Evolutionary conservation across 2,888 invertebrate species (phyloP), one percentile per base, ranked within the genome.

Genomic region (Pecten maximus): DNA sequence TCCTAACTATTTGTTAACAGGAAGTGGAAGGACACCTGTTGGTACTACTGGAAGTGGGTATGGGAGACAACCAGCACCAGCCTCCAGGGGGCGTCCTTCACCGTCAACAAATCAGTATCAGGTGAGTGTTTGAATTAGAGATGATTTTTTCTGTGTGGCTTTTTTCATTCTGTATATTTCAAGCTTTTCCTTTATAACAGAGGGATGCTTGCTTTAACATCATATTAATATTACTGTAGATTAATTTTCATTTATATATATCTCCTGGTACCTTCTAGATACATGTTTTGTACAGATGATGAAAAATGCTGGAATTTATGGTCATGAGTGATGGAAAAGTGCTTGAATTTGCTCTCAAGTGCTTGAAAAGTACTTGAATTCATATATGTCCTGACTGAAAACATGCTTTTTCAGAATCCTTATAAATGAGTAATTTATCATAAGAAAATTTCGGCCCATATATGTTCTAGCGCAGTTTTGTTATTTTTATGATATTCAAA

Each of bases 31-130:
- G 89, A 92, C 91, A 39, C 91, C 91, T 86, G 87, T 87, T 50
- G 89, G 91, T 90, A 87, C 91, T 54, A 89, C 89, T 87, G 74
- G 74, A 10, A 92, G 89, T 90, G 91, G 91, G 35, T 89, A 89
- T 39, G 87, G 91, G n/a, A 40, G 91, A 44, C 91, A 91, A 39
- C 89, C 89, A 23, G 91, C 91, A 16, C 60, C 93, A 16, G 91
- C 92, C 90, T 90, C 92, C 89, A 92, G 93, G 89, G 92, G 94
- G 91, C 92, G 94, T 89, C 90, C 92, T 90, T 89, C 93, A 48
- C 90, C 91, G 15, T 90, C 93, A 44, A 91, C 92, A 40, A 91
- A 89, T 89, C 89, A 90, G 28, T 92, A 93, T 90, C 92, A 92
- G 92, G 94, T 94, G 92, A 89, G 91, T 90, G 40, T 87, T 40